Base-by-base conservation (phyloP, 2,797 vertebrate genomes). In the Neopelma chrysocephalum region DNA sequence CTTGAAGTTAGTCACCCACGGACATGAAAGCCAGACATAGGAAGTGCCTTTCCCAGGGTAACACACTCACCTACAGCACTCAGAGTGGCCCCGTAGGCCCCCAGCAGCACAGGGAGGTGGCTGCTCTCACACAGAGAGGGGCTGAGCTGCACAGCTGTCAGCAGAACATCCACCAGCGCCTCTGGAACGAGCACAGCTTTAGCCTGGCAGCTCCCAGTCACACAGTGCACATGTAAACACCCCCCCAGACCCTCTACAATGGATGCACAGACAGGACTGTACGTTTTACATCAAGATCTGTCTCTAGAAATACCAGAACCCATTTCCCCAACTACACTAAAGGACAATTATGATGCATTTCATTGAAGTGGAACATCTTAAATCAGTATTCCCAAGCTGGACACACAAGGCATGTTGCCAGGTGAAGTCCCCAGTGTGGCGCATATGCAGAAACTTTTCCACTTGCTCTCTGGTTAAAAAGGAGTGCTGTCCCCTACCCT, bases 1-100 rank as follows among this genome's bases (percentile, higher is more conserved):
- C 15, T 12, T n/a, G 7, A 60, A 62, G 50, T 87, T 66, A 87
- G 69, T n/a, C 43, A 79, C 8, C 12, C 25, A 34, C 11, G 42
- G 61, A 54, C 50, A 64, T 27, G 40, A 56, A 72, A 87, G 56
- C 3, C 11, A 69, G 43, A 19, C 7, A 10, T 42, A 81, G 27
- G 16, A 76, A 31, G 11, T 17, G 58, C 36, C 36, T 34, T 69
- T 76, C 51, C 47, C 86, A 90, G 56, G 60, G 61, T 80, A 36
- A 40, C 60, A 29, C 4, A 32, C 94, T 98, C 97, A 99, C 99
- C 99, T 96, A 98, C 92, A 58, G 93, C 25, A 56, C 98, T 98
- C 93, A 99, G 97, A 0, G 99, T 98, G 32, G 98, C 99, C 31
- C 99, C 98, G 1, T 99, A 99, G 19, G 99, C 98, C 93, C 99